These are phyloP conservation scores for Artemia franciscana DNA, from an alignment of 1,140 invertebrate species.

Conservation along the genomic window DNA sequence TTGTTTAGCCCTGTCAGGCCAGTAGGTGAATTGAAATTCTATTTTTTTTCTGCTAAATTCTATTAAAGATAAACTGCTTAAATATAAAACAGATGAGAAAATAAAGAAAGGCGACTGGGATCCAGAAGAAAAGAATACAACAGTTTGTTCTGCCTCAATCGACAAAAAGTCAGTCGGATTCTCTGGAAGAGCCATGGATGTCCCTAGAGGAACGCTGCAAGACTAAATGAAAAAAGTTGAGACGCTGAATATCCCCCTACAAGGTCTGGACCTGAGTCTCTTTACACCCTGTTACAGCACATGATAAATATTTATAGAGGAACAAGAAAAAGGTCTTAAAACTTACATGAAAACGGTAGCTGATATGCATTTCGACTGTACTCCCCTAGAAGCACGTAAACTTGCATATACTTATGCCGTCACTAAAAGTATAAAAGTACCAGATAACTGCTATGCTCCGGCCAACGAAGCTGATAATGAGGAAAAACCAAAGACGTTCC, in stretches of 20 bases:
- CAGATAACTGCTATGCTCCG: too few species aligned
- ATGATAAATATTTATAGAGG: background rate
- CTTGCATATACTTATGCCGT: slow-evolving; percentile 19
- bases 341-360: background rate
- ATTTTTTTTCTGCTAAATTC: too few species aligned
- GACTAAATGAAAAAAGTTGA: background rate
- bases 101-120: too few species aligned
- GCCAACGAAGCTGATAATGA: too few species aligned
- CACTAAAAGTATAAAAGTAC: slow-evolving; percentile 17
- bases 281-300: background rate
- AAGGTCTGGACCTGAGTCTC: background rate
- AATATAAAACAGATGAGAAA: too few species aligned
- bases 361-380: slow-evolving; percentile 10
- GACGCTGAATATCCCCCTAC: background rate
- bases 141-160: too few species aligned
- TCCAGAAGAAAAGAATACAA: too few species aligned
- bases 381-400: slow-evolving; percentile 18
- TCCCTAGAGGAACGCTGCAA: background rate
- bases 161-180: too few species aligned
- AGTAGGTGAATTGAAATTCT: too few species aligned
- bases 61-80: too few species aligned
- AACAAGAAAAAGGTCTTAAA: background rate
- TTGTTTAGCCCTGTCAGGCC: too few species aligned
- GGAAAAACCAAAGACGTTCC: too few species aligned
- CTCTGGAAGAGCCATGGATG: background rate